Conservation (phyloP, 2,113 vertebrate species). For the Chlorodrepanis virens region DNA sequence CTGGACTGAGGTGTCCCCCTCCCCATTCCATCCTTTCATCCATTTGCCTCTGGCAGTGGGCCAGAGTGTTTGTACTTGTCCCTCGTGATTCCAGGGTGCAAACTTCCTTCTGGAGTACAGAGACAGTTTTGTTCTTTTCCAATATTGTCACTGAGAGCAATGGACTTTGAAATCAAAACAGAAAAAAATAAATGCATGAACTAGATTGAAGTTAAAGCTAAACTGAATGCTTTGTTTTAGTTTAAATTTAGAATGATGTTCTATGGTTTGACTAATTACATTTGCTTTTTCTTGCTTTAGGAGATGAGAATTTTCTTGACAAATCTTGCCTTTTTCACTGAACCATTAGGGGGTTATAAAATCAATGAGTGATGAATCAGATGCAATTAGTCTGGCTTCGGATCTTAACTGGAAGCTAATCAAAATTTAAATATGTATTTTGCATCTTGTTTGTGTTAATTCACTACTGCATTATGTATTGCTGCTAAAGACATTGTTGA, state of each 20-base stretch:
- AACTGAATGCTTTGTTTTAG: background rate
- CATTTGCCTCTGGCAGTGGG: background rate
- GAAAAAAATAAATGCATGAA: background rate
- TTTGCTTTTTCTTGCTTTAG: conserved; percentile 6
- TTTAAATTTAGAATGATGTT: background rate
- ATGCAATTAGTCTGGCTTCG: conserved; percentile 53
- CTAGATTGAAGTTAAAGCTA: background rate
- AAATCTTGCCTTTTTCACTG: conserved; percentile 1
- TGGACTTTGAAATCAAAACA: background rate
- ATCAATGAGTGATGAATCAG: conserved; percentile 27
- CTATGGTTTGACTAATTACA: background rate
- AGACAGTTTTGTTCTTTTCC: background rate
- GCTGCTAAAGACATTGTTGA: conserved; percentile 41
- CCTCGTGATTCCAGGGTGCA: background rate
- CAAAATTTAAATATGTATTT: conserved; percentile 36
- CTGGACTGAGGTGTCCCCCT: background rate
- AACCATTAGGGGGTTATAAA: conserved; percentile 50
- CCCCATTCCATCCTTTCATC: background rate
- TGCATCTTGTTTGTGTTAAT: conserved; percentile 51
- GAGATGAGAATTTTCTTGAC: conserved; percentile 19
- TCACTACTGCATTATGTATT: conserved; percentile 20
- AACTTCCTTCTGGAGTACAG: background rate
- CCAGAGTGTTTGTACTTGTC: background rate
- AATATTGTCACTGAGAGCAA: background rate
- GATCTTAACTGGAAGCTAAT: conserved; percentile 51